Evolutionary conservation across 2,888 invertebrate species (phyloP), one percentile per base, ranked within the genome.

Genomic region (Molorchus minor): DNA sequence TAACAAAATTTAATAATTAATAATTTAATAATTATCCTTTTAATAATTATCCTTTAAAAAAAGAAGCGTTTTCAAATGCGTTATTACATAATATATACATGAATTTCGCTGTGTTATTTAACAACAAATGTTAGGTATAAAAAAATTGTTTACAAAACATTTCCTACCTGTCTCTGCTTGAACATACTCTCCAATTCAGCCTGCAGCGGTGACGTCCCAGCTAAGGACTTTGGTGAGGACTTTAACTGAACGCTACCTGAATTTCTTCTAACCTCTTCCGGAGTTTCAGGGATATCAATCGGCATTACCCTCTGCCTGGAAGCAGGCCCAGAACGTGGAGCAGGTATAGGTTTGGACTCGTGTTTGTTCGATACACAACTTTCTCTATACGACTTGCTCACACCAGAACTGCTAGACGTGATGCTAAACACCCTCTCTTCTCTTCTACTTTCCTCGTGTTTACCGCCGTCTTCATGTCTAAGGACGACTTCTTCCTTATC

Each of bases 231-330:
- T 56, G 77, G 74, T 3, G 79, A 71, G 16, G 70, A 58, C 62
- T 73, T 74, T 15, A 64, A 67, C 38, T 67, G 62, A 16, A 68
- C 46, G 7, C 62, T 57, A 17, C 62, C 65, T 5, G 61, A 38
- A 3, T 67, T 68, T 8, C 60, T 67, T 46, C 65, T 71, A 5
- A 61, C 58, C 43, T 73, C 66, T 17, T 79, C 80, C 2, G 81
- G 79, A 47, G 80, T 77, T 19, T 75, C 74, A 1, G 82, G 80
- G 44, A 86, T 80, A 68, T 86, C 85, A 57, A 84, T 82, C 0
- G 87, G 86, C 70, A 84, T 75, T 29, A 86, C 80, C 16, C 86
- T 79, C 71, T 87, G 87, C 19, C 86, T 76, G 0, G 84, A 77
- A 2, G 84, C 83, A 0, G 85, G 82, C 0, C 84, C 84, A 1